Percentiles rank a stretch among this genome's conserved stretches.
Conservation (phyloP, 2,113 vertebrate species). For the Lutjanus erythropterus region DNA sequence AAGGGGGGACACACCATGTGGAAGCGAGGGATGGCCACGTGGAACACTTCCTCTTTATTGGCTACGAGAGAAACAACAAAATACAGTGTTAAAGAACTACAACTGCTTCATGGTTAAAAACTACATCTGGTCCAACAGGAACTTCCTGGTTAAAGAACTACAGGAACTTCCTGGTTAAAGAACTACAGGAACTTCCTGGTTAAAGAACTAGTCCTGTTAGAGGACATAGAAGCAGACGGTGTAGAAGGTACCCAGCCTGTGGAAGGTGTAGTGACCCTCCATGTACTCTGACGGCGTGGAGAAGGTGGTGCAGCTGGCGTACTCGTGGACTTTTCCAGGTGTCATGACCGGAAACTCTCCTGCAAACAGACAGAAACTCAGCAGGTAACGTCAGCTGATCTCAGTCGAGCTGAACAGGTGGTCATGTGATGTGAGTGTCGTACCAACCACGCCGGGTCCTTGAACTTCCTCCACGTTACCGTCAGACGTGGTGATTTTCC, state of each 20-base stretch:
- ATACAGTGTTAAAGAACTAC: too few species aligned
- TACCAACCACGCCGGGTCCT: conserved; percentile 97
- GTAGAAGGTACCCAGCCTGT: conserved; percentile 78
- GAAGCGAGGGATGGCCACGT: conserved; percentile 94
- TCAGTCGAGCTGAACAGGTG: rapidly evolving
- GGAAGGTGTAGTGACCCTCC: conserved; percentile 98
- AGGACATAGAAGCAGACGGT: too few species aligned
- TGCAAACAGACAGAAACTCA: conserved; percentile 66
- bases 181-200: too few species aligned
- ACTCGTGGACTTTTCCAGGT: conserved; percentile 95
- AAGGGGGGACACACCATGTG: conserved; percentile 96
- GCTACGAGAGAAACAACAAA: conserved; percentile 78
- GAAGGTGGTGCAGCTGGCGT: conserved; percentile 97
- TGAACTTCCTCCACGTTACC: conserved; percentile 96
- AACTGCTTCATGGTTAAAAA: neutral
- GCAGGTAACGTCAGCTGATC: neutral
- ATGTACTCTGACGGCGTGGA: conserved; percentile 94
- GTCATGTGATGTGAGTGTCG: neutral
- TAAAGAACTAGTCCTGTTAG: too few species aligned
- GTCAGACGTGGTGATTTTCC: conserved; percentile 97
- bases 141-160: neutral
- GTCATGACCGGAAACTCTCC: conserved; percentile 99
- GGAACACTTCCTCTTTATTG: conserved; percentile 92
- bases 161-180: too few species aligned
- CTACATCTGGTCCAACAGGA: neutral